Evolutionary conservation across 2,888 invertebrate species (phyloP).

Genomic region (Cataglyphis livida): DNA sequence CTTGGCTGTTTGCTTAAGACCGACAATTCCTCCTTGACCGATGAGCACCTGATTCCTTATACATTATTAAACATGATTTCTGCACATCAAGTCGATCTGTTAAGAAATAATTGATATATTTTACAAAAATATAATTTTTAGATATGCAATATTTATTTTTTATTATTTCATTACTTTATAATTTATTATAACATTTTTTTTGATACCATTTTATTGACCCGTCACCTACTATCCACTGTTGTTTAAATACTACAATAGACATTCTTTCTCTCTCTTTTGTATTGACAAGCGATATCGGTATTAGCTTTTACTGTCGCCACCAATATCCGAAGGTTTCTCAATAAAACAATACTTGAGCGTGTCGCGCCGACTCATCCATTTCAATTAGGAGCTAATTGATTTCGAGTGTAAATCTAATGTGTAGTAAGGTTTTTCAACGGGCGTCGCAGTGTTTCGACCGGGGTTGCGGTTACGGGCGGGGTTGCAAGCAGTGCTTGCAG

Average conservation of each 20-base stretch:
- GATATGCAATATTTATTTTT: conserved; percentile 21
- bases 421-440: conserved; percentile 67
- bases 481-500: conserved; percentile 56
- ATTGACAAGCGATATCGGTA: background rate
- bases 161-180: background rate
- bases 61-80: conserved; percentile 8
- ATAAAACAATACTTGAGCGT: conserved; percentile 65
- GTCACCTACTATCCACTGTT: conserved; percentile 3
- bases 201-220: background rate
- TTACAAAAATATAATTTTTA: background rate
- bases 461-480: conserved; percentile 68
- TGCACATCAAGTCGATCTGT: background rate
- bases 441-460: conserved; percentile 52
- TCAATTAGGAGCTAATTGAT: conserved; percentile 82
- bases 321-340: conserved; percentile 43
- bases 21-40: conserved; percentile 44
- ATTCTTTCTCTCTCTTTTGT: background rate
- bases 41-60: conserved; percentile 45
- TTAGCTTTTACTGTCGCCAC: background rate
- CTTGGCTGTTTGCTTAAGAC: conserved; percentile 48
- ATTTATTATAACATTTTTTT: conserved; percentile 1
- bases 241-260: background rate
- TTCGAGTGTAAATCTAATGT: conserved; percentile 81
- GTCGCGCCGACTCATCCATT: conserved; percentile 56
- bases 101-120: background rate